These are phyloP conservation scores for Rhabdophis nuchalis DNA, from an alignment of 2,797 vertebrate genomes.

Conservation along the genomic window DNA sequence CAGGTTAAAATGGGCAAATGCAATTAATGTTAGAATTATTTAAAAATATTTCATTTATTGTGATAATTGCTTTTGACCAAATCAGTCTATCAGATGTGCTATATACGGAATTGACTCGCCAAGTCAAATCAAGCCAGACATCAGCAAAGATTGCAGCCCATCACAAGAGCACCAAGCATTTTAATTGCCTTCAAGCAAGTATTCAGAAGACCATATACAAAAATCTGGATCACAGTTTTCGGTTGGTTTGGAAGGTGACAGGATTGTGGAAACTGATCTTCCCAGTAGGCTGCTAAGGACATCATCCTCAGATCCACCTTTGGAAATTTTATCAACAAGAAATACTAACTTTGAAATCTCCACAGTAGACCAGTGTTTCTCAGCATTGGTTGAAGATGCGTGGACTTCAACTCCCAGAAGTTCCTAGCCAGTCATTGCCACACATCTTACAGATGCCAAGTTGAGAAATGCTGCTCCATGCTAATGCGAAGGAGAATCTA, in stretches of 20 bases:
- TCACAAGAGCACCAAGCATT: neutral
- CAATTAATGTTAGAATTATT: neutral
- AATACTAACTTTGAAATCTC: neutral
- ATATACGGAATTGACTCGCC: neutral
- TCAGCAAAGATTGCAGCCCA: neutral
- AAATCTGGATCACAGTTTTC: neutral
- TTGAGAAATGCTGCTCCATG: neutral
- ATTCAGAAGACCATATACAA: neutral
- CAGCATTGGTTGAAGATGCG: neutral
- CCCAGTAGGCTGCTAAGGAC: neutral
- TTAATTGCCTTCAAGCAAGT: neutral
- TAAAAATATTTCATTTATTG: neutral
- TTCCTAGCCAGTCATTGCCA: neutral
- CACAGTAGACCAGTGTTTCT: neutral
- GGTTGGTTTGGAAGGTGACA: neutral
- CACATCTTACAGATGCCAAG: neutral
- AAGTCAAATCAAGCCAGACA: neutral
- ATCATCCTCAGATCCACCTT: neutral
- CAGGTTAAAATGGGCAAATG: neutral
- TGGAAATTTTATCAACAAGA: neutral
- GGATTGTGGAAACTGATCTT: neutral
- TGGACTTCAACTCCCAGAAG: neutral
- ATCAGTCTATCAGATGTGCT: neutral
- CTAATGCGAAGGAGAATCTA: neutral
- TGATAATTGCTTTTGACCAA: neutral